Evolutionary conservation across 2,113 vertebrate species (phyloP).

Genomic region (Agapornis roseicollis): DNA sequence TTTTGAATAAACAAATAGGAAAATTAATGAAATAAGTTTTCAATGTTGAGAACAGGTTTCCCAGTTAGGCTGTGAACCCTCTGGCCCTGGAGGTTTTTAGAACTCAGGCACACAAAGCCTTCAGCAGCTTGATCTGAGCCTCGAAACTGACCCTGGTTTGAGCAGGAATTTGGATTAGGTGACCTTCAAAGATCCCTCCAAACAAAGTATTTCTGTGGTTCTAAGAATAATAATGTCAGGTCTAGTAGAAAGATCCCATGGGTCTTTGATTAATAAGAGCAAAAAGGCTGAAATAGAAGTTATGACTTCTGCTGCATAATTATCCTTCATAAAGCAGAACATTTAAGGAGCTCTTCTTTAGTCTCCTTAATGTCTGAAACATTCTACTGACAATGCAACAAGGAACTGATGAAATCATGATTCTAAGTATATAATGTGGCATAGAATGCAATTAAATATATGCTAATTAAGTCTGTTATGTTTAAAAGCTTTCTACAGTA

Average conservation of each 20-base stretch:
- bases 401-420: not conserved
- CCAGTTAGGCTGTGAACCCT: not conserved
- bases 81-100: not conserved
- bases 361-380: not conserved
- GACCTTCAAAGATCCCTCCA: not conserved
- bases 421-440: not conserved
- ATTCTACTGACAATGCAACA: accelerated
- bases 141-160: not conserved
- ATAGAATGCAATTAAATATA: not conserved
- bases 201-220: not conserved
- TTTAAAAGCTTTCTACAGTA: not conserved
- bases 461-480: not conserved
- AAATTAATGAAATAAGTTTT: not conserved
- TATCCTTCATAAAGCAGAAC: not conserved
- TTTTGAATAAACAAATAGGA: not conserved
- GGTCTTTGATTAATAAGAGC: not conserved
- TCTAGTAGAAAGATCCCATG: not conserved
- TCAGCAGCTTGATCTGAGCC: not conserved
- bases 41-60: not conserved
- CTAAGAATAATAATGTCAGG: not conserved
- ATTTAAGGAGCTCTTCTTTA: not conserved
- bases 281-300: not conserved
- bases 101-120: not conserved
- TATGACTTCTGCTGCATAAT: not conserved
- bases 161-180: not conserved